These are phyloP conservation scores for Bothrops jararaca DNA, from an alignment of 2,113 vertebrate species.

Conservation along the genomic window DNA sequence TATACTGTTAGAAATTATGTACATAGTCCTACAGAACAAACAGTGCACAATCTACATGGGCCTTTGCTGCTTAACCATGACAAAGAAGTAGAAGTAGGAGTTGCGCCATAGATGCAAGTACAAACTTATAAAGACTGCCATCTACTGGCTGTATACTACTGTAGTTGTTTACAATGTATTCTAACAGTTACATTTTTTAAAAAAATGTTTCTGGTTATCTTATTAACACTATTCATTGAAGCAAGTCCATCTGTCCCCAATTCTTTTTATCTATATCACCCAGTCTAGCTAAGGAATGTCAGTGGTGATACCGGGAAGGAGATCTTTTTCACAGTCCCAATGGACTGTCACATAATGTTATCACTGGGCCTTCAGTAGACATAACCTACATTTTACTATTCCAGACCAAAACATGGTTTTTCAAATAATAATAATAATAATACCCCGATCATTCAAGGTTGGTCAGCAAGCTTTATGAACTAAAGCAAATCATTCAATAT, in stretches of 20 bases:
- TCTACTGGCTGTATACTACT: not conserved
- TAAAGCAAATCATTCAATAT: not conserved
- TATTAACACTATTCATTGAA: not conserved
- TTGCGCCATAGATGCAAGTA: not conserved
- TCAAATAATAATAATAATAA: not conserved
- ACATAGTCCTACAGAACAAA: not conserved
- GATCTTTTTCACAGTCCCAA: not conserved
- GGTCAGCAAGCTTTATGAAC: constrained; percentile 31
- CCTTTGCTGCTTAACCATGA: not conserved
- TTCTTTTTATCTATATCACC: not conserved
- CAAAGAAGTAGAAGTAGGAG: not conserved
- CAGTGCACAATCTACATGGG: not conserved
- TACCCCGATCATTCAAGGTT: constrained; percentile 39
- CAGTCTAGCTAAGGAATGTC: not conserved
- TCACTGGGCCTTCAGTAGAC: constrained; percentile 16
- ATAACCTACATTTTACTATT: constrained; percentile 34
- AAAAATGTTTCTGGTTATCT: not conserved
- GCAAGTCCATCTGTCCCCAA: not conserved
- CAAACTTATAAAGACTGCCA: not conserved
- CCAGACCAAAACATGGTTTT: constrained; percentile 34
- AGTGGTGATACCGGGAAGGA: not conserved
- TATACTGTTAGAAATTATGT: not conserved
- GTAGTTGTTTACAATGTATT: not conserved
- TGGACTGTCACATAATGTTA: constrained; percentile 15
- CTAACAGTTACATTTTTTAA: not conserved